Evolutionary conservation across 1,140 invertebrate genomes (phyloP).

Genomic region (Rhizoglyphus robini): DNA sequence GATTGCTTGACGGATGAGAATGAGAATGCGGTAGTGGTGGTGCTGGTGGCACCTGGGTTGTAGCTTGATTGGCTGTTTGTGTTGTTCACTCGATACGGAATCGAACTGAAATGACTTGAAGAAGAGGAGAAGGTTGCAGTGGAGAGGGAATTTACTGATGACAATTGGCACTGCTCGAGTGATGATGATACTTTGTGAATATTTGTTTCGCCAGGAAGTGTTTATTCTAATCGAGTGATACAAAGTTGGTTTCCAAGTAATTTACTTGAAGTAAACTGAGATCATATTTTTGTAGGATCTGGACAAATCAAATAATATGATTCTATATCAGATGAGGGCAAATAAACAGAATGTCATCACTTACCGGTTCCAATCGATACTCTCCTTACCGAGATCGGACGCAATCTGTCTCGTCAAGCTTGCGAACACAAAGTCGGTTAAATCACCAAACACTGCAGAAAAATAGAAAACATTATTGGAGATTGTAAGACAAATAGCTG

Average conservation of each 20-base stretch:
- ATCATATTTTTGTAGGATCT: conserved; percentile 33
- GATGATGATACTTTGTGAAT: not conserved
- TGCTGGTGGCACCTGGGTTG: too few relatives aligned
- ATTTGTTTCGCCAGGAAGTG: too few relatives aligned
- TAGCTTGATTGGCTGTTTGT: too few relatives aligned
- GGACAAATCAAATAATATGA: too few relatives aligned
- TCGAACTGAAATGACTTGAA: not conserved
- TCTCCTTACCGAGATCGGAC: conserved; percentile 15
- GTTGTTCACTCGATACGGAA: not conserved
- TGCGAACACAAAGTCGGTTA: not conserved
- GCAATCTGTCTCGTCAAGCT: conserved; percentile 4
- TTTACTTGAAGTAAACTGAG: conserved; percentile 49
- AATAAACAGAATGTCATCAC: not conserved
- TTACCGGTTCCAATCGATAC: conserved; percentile 39
- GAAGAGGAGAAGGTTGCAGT: not conserved
- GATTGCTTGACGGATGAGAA: too few relatives aligned
- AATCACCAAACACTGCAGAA: not conserved
- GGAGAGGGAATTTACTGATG: not conserved
- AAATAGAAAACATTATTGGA: not conserved
- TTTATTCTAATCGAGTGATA: conserved; percentile 49
- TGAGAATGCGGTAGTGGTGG: too few relatives aligned
- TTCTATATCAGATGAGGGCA: too few relatives aligned
- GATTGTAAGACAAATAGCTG: not conserved
- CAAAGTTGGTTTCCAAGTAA: conserved; percentile 68
- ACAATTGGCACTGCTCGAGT: not conserved